A percentile compares a stretch with the other conserved stretches of the same genome.
Evolutionary conservation across 1,140 invertebrate species (phyloP).

Genomic region (Drosophila novamexicana): DNA sequence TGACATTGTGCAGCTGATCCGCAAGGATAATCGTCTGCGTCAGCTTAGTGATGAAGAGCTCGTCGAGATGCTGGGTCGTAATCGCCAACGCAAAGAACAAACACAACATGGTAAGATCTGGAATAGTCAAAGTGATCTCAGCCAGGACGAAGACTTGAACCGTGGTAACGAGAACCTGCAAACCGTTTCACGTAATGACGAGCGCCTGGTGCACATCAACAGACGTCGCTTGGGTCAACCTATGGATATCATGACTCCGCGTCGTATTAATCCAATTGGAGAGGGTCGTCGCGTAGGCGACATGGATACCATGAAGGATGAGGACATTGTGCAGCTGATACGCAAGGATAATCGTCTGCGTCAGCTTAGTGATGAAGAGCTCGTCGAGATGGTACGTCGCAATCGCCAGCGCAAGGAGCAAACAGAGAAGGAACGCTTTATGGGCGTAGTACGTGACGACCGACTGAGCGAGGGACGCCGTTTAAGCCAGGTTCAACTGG

Average conservation of each 20-base stretch:
- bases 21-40: neutral
- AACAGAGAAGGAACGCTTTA: no score
- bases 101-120: no score
- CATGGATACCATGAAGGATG: constrained; percentile 10
- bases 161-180: neutral
- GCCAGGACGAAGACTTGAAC: no score
- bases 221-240: constrained; percentile 12
- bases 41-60: neutral
- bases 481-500: neutral
- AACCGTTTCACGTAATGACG: constrained; percentile 7
- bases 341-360: neutral
- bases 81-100: no score
- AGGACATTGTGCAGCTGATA: constrained; percentile 20
- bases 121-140: no score
- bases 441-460: neutral
- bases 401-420: no score
- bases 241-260: constrained; percentile 7
- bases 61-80: no score
- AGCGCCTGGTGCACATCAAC: constrained; percentile 26
- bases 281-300: constrained; percentile 47
- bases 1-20: constrained; percentile 19
- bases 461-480: constrained; percentile 11
- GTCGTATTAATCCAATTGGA: constrained; percentile 33
- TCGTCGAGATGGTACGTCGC: no score
- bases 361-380: neutral